A percentile compares a stretch with the other conserved stretches of the same genome.
Conservation (phyloP, 2,797 vertebrate genomes). For the Manis pentadactyla region DNA sequence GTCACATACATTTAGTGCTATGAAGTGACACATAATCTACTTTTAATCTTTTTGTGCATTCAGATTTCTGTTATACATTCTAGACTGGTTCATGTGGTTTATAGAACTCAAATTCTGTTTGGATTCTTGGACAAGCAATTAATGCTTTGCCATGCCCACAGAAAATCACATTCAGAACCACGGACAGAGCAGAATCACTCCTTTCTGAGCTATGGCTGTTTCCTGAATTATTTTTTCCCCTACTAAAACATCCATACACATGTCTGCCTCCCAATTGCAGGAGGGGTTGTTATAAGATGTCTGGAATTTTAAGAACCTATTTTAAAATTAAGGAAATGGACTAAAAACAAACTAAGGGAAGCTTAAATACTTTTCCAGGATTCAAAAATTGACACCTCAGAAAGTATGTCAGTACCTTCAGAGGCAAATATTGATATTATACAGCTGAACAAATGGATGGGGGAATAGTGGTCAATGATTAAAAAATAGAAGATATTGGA, state of each 20-base stretch:
- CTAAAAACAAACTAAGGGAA: slow-evolving; percentile 47
- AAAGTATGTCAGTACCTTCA: neutral
- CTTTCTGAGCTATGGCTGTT: slow-evolving; percentile 78
- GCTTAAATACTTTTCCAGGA: slow-evolving; percentile 14
- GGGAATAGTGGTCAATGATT: neutral
- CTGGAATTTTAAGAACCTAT: slow-evolving; percentile 76
- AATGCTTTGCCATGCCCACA: slow-evolving; percentile 67
- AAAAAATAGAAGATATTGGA: neutral
- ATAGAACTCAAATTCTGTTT: slow-evolving; percentile 71
- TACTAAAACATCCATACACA: slow-evolving; percentile 74
- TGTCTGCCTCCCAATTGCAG: slow-evolving; percentile 77
- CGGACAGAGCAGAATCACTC: slow-evolving; percentile 59
- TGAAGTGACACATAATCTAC: neutral
- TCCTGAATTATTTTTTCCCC: slow-evolving; percentile 40
- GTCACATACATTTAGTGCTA: slow-evolving; percentile 35
- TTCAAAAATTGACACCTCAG: neutral
- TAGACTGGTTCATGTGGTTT: slow-evolving; percentile 28
- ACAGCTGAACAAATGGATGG: neutral
- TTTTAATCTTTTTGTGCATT: slow-evolving; percentile 36
- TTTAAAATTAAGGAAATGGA: slow-evolving; percentile 72
- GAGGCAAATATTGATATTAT: neutral
- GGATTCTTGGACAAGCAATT: slow-evolving; percentile 58
- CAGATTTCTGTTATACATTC: slow-evolving; percentile 39
- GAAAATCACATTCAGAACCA: slow-evolving; percentile 67
- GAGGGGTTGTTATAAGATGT: slow-evolving; percentile 75